Percentiles rank a stretch among this genome's conserved stretches.
Evolutionary conservation across 1,140 invertebrate genomes (phyloP).

Genomic region (Sarcophaga bullata): DNA sequence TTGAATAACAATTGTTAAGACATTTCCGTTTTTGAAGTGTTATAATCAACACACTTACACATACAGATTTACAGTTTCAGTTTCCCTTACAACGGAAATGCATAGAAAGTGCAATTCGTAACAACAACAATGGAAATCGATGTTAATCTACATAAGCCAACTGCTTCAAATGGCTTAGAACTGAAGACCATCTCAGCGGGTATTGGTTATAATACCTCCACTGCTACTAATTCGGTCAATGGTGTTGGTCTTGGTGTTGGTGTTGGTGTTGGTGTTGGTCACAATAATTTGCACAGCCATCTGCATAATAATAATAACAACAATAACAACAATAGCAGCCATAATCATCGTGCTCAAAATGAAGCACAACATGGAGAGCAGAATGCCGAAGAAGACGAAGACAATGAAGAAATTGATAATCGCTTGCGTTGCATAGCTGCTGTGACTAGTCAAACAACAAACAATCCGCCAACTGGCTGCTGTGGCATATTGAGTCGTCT

Average conservation of each 20-base stretch:
- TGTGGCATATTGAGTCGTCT: conserved; percentile 61
- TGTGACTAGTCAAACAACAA: not conserved
- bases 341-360: not conserved
- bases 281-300: conserved; percentile 30
- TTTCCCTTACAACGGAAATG: conserved; percentile 22
- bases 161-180: conserved; percentile 49
- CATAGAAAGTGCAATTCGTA: conserved; percentile 46
- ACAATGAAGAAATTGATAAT: too few species aligned
- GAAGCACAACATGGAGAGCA: not conserved
- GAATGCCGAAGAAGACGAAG: not conserved
- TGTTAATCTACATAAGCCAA: conserved; percentile 45
- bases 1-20: not conserved
- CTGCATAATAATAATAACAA: conserved; percentile 29
- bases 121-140: conserved; percentile 46
- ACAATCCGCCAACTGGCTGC: conserved; percentile 50
- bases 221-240: conserved; percentile 31
- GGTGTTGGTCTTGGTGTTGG: conserved; percentile 51
- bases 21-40: not conserved
- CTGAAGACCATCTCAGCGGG: conserved; percentile 64
- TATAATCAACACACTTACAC: not conserved
- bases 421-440: not conserved
- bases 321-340: conserved; percentile 17
- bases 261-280: conserved; percentile 49
- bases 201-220: conserved; percentile 8
- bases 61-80: not conserved